Base-by-base conservation (phyloP, 2,113 vertebrate genomes). In the Addax nasomaculatus region DNA sequence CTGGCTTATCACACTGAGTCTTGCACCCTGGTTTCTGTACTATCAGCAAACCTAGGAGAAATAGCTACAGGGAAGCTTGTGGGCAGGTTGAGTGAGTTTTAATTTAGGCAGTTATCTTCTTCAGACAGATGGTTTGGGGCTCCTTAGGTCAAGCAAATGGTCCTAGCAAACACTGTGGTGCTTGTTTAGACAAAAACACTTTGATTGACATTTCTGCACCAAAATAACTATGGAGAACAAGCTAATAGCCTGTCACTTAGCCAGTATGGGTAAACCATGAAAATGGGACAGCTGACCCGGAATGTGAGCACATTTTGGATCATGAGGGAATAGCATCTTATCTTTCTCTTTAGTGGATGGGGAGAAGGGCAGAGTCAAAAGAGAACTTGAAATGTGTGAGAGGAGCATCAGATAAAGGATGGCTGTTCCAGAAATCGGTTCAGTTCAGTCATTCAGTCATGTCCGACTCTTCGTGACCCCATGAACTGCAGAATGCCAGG, bases 391-490 rank as follows among this genome's bases (percentile, higher is more conserved):
- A 60, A 4, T 60, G 6, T 60, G 84, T 36, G 3, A n/a, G 7
- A 95, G n/a, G 27, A 80, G 27, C 79, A 43, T 84, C 39, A 55
- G 15, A 62, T 36, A 43, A 96, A 19, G 53, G 25, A 78, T 33
- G 11, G 23, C 6, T 88, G 10, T 53, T 93, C 36, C 36, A 90
- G 73, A 85, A 95, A 95, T 36, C 4, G 1, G 17, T 70, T 70
- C 64, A 67, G 8, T 67, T 70, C 64, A 11, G 17, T 70, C 17
- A 4, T 21, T 70, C 64, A 70, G n/a, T 21, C 1, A 5, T 36
- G 64, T 36, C 17, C 0, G 2, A 21, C 17, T 70, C 64, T 36
- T 36, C 5, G 0, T 0, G n/a, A 70, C n/a, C 17, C 64, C n/a
- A 70, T 70, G n/a, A 36, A 36, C 17, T 36, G 9, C 17, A 36